Percentiles rank a stretch among this genome's conserved stretches.
These are phyloP conservation scores for Macroglossus sobrinus DNA, from an alignment of 2,113 vertebrate genomes.

Conservation along the genomic window DNA sequence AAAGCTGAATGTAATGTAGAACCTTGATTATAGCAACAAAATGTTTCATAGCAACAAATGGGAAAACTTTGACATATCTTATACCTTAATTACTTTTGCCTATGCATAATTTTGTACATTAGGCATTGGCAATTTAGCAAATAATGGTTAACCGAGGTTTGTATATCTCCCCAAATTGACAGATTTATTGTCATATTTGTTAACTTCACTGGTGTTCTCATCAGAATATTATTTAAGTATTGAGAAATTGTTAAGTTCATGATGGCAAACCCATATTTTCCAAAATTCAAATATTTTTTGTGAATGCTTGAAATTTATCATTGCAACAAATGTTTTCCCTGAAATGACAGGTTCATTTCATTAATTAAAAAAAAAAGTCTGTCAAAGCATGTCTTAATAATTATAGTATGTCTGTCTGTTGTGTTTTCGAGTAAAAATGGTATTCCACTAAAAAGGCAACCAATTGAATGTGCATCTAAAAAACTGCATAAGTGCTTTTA, in stretches of 20 bases:
- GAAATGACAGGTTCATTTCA: background rate
- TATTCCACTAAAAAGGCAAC: background rate
- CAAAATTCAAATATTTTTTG: slow-evolving; percentile 29
- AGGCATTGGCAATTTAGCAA: background rate
- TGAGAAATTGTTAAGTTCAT: background rate
- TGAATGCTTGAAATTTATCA: slow-evolving; percentile 4
- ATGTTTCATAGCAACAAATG: background rate
- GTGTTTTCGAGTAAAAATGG: background rate
- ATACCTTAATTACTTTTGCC: background rate
- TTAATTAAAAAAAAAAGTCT: background rate
- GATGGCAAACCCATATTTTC: background rate
- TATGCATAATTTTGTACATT: background rate
- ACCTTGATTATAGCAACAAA: background rate
- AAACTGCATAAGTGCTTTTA: background rate
- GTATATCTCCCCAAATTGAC: background rate
- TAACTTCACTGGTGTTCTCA: background rate
- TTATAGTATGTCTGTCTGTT: background rate
- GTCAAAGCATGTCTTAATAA: slow-evolving; percentile 31
- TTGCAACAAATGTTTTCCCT: slow-evolving; percentile 19
- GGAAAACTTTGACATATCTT: background rate
- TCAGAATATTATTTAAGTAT: background rate
- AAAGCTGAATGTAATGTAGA: background rate
- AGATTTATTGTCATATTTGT: background rate
- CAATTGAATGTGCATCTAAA: background rate
- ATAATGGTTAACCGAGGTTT: background rate